A percentile compares a stretch with the other conserved stretches of the same genome.
These are phyloP conservation scores for Kryphioiulus occultus DNA, from an alignment of 2,888 invertebrate genomes.

Conservation along the genomic window DNA sequence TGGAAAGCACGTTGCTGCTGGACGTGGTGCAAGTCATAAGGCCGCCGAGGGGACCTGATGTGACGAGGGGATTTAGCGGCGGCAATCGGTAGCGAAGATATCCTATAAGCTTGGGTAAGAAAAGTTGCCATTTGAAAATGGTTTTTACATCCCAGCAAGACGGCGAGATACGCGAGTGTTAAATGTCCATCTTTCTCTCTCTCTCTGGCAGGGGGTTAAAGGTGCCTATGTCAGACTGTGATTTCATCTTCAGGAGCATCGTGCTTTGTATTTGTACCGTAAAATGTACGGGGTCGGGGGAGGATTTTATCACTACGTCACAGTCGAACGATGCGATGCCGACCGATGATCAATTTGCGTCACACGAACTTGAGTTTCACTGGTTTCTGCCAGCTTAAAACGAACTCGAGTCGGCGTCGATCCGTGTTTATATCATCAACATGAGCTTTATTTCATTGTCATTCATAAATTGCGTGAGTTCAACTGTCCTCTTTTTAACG, in stretches of 20 bases:
- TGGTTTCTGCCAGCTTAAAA: neutral
- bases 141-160: too few relatives aligned
- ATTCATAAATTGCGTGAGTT: slow-evolving; percentile 24
- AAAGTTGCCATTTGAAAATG: neutral
- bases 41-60: slow-evolving; percentile 49
- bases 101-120: neutral
- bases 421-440: slow-evolving; percentile 30
- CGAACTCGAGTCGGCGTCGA: neutral
- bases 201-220: slow-evolving; percentile 1
- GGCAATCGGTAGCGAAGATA: slow-evolving; percentile 43
- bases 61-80: slow-evolving; percentile 47
- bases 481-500: slow-evolving; percentile 20
- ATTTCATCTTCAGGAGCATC: slow-evolving; percentile 44
- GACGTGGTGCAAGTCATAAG: slow-evolving; percentile 45
- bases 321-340: neutral
- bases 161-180: too few relatives aligned
- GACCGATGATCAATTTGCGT: neutral
- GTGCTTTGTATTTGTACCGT: slow-evolving; percentile 21
- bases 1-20: neutral
- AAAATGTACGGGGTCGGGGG: neutral
- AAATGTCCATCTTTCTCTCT: neutral
- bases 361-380: neutral
- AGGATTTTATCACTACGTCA: slow-evolving; percentile 9
- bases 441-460: slow-evolving; percentile 34
- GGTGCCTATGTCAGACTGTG: slow-evolving; percentile 50